Evolutionary conservation across 2,888 invertebrate species (phyloP), one percentile per base, ranked within the genome.

Genomic region (Pemphredon lugubris): DNA sequence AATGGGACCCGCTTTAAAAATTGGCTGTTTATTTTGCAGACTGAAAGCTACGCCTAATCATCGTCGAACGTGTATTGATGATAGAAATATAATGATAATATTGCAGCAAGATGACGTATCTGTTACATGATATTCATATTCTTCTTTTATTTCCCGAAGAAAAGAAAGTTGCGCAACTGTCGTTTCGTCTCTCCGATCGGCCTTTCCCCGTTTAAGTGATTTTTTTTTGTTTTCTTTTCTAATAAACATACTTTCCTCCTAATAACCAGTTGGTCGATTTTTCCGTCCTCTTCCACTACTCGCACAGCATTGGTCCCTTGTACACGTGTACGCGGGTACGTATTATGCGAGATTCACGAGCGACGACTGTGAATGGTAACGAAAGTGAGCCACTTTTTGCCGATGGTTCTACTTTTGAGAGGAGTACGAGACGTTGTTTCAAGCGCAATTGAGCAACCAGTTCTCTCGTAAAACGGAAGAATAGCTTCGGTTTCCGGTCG

Each of bases 311-410:
- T n/a, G 32, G 6, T 14, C 7, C 18, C 18, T 13, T 20, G 11
- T n/a, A n/a, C n/a, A n/a, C n/a, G n/a, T n/a, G n/a, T n/a, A n/a
- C n/a, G n/a, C n/a, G n/a, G n/a, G n/a, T n/a, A n/a, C n/a, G n/a
- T 40, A 40, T 23, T 39, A 34, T 11, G 30, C 32, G 20, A 34
- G 57, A 20, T 23, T 18, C 26, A 16, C 47, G 67, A 59, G 26
- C 37, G 18, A 37, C 13, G 48, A 20, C 47, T 34, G 37, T 26
- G 42, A 50, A 64, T 34, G 63, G 70, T 54, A 79, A 58, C 81
- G 74, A 79, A 79, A 79, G 74, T 77, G 81, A 79, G 78, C 74
- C 78, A 79, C 68, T 77, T 77, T 48, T 81, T 81, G 23, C 50
- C 44, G 26, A 13, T 26, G 66, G 61, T 60, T 69, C 68, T 57